Percentiles rank a stretch among this genome's conserved stretches.
These are phyloP conservation scores for Steinernema carpocapsae DNA, from an alignment of 2,888 invertebrate species.

Conservation along the genomic window DNA sequence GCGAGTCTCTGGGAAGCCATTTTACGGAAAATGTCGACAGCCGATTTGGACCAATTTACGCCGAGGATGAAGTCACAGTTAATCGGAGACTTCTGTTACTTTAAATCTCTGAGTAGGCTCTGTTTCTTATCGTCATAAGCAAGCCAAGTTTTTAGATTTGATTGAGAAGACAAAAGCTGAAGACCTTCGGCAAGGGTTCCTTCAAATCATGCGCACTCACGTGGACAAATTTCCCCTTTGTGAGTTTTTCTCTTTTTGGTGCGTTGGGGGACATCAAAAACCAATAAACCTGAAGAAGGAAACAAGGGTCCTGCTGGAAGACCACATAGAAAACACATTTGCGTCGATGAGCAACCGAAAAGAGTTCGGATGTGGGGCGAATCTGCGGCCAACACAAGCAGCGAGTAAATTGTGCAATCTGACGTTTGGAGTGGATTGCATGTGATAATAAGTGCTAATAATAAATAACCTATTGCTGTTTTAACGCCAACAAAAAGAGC, in stretches of 20 bases:
- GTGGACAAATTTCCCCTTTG: slow-evolving; percentile 52
- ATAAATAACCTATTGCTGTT: background rate
- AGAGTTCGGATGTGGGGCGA: slow-evolving; percentile 17
- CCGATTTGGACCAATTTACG: slow-evolving; percentile 38
- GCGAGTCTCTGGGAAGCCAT: slow-evolving; percentile 46
- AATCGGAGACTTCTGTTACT: slow-evolving; percentile 66
- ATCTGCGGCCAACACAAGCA: slow-evolving; percentile 16
- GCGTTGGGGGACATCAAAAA: slow-evolving; percentile 43
- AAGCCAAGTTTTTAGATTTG: slow-evolving; percentile 35
- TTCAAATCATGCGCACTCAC: slow-evolving; percentile 47
- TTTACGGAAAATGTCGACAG: slow-evolving; percentile 39
- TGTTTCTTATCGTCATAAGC: slow-evolving; percentile 10
- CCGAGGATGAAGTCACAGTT: slow-evolving; percentile 56
- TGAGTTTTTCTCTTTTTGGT: slow-evolving; percentile 55
- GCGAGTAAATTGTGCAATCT: slow-evolving; percentile 19
- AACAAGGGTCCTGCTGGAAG: background rate
- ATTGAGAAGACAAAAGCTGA: slow-evolving; percentile 36
- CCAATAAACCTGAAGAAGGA: slow-evolving; percentile 41
- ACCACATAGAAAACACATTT: slow-evolving; percentile 12
- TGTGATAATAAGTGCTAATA: slow-evolving; percentile 1
- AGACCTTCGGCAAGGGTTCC: slow-evolving; percentile 40
- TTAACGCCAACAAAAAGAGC: no score
- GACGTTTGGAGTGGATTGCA: slow-evolving; percentile 16
- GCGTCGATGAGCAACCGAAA: background rate
- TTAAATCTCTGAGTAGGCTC: slow-evolving; percentile 51